Percentiles rank a stretch among this genome's conserved stretches.
Conservation (phyloP, 2,797 vertebrate genomes). For the Pampus argenteus region DNA sequence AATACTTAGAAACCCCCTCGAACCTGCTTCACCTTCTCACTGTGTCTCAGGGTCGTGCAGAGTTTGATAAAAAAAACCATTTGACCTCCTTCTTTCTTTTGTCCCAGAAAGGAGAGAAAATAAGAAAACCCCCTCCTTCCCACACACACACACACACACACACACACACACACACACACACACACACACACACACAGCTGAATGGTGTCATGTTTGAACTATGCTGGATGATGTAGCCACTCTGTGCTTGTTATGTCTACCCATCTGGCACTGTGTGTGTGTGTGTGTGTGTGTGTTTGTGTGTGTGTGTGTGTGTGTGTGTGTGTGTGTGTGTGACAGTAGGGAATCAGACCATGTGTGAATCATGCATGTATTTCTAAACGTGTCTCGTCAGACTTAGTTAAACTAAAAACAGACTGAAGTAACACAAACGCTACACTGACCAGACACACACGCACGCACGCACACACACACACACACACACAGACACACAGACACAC, state of each 20-base stretch:
- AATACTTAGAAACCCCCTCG: slow-evolving; percentile 8
- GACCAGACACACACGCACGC: too few relatives aligned
- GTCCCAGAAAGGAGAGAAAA: slow-evolving; percentile 51
- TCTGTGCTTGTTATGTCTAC: slow-evolving; percentile 53
- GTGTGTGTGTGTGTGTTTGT: slow-evolving; percentile 25
- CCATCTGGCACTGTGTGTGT: slow-evolving; percentile 46
- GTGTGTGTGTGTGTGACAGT: slow-evolving; percentile 11
- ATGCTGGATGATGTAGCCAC: slow-evolving; percentile 59
- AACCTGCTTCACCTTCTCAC: too few relatives aligned
- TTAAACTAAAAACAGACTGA: too few relatives aligned
- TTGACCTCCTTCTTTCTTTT: slow-evolving; percentile 45
- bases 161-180: slow-evolving; percentile 1
- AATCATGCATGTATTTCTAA: too few relatives aligned
- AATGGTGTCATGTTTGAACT: slow-evolving; percentile 51
- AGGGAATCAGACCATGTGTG: slow-evolving; percentile 1
- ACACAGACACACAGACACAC: too few relatives aligned
- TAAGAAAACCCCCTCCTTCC: slow-evolving; percentile 39
- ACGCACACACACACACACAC: too few relatives aligned
- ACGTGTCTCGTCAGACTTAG: too few relatives aligned
- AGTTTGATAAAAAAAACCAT: slow-evolving; percentile 42
- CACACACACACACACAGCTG: slow-evolving; percentile 20
- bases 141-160: neutral
- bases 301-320: slow-evolving; percentile 12
- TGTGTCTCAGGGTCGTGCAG: slow-evolving; percentile 8
- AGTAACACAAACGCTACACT: too few relatives aligned